A percentile compares a stretch with the other conserved stretches of the same genome.
These are phyloP conservation scores for Lepeophtheirus salmonis DNA, from an alignment of 1,140 invertebrate genomes.

Conservation along the genomic window DNA sequence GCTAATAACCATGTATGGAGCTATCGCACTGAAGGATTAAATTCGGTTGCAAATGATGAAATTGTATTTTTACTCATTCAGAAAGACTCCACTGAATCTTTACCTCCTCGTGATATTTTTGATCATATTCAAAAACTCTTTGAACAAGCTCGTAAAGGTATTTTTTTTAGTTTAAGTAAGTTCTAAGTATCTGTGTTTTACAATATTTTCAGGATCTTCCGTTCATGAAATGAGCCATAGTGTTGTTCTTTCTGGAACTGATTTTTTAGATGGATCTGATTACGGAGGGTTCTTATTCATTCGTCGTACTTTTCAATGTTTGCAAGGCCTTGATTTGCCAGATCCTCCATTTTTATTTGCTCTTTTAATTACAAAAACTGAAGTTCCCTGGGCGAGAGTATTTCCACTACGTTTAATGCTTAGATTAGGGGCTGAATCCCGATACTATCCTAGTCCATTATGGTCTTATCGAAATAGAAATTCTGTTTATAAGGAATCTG, in stretches of 20 bases:
- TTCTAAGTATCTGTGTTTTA: not conserved
- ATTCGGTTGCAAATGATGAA: constrained; percentile 67
- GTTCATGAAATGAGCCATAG: constrained; percentile 50
- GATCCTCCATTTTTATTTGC: constrained; percentile 55
- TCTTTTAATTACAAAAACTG: constrained; percentile 55
- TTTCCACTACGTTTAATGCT: constrained; percentile 57
- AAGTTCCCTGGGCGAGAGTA: constrained; percentile 38
- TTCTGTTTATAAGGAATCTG: constrained; percentile 66
- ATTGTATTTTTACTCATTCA: constrained; percentile 55
- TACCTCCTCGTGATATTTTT: constrained; percentile 55
- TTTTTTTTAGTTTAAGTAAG: not conserved
- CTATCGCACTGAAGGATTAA: constrained; percentile 54
- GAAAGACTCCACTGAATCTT: constrained; percentile 39
- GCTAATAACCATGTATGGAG: constrained; percentile 45
- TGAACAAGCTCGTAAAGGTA: constrained; percentile 40
- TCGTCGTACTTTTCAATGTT: constrained; percentile 57
- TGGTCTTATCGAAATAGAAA: constrained; percentile 57
- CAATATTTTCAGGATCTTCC: constrained; percentile 38
- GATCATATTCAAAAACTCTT: constrained; percentile 52
- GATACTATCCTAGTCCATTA: constrained; percentile 68
- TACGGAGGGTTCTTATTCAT: constrained; percentile 68
- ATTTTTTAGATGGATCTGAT: constrained; percentile 52
- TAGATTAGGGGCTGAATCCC: constrained; percentile 60
- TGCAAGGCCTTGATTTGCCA: constrained; percentile 53
- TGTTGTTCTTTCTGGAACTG: constrained; percentile 36